Evolutionary conservation across 1,140 invertebrate species (phyloP).

Genomic region (Luehdorfia chinensis): DNA sequence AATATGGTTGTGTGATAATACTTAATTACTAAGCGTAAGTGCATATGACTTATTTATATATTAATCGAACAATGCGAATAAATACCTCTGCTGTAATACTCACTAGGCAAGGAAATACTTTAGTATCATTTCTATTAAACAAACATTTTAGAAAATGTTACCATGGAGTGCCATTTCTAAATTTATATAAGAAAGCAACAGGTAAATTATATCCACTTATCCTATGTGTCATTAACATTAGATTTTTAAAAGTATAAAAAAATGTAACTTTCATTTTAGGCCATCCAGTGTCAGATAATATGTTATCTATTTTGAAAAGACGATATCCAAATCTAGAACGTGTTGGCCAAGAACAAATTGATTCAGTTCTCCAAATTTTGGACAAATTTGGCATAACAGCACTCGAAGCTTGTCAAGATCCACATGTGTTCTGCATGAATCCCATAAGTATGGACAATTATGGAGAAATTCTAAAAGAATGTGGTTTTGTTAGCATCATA

Average conservation of each 20-base stretch:
- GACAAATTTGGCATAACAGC: conserved; percentile 56
- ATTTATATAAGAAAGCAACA: conserved; percentile 40
- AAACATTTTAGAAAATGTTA: conserved; percentile 24
- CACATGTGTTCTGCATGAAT: conserved; percentile 77
- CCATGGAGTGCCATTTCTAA: conserved; percentile 42
- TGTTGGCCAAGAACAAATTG: conserved; percentile 38
- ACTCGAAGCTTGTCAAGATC: conserved; percentile 66
- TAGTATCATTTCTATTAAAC: conserved; percentile 3
- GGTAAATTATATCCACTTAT: conserved; percentile 33
- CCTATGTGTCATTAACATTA: too few relatives aligned
- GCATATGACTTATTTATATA: too few relatives aligned
- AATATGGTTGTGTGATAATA: too few relatives aligned
- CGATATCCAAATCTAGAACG: conserved; percentile 45
- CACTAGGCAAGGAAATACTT: background rate
- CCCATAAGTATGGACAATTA: conserved; percentile 76
- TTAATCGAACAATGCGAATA: conserved; percentile 4
- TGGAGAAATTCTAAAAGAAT: conserved; percentile 75
- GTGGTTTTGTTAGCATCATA: conserved; percentile 69
- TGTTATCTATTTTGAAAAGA: conserved; percentile 33
- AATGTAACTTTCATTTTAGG: conserved; percentile 31
- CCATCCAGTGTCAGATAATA: conserved; percentile 23
- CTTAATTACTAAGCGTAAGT: too few relatives aligned
- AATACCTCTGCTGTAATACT: background rate
- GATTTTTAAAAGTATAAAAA: background rate
- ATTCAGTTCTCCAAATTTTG: conserved; percentile 48